Base-by-base conservation (phyloP, 2,113 vertebrate species). In the Anser cygnoides region DNA sequence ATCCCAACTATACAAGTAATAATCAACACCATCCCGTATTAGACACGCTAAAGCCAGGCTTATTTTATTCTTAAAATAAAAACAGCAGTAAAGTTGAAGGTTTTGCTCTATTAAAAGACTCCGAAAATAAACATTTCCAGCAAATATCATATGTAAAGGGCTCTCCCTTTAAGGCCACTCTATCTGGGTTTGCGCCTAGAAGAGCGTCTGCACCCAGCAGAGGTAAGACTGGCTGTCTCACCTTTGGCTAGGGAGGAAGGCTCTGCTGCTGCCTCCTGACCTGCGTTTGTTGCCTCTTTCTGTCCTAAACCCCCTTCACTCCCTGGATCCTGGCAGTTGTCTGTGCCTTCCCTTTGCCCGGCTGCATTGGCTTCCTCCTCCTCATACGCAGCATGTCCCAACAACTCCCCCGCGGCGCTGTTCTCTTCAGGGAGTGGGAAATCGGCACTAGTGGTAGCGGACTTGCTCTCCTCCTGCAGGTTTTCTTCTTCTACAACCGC, bases 1-100 rank as follows among this genome's bases (percentile, higher is more conserved):
- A 87, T 75, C 74, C 43, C 83, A 65, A 7, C 43, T 49, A 31
- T 57, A 66, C 71, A 62, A 84, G 94, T 70, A 94, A 88, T 90
- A 91, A 87, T 39, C 89, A 92, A 93, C 84, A 80, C 71, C 79
- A 71, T 55, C 92, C 83, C 89, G 57, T 93, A 66, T 81, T 92
- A 95, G 95, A 95, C 91, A 96, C 91, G 62, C 92, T 96, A 97
- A 96, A 95, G 93, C 88, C 83, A 92, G 94, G 83, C 96, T 96
- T 95, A 67, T 95, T 97, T 98, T 97, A 98, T 90, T 92, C 92
- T 98, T 96, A 93, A 93, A 97, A 97, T 97, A 95, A 97, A 97
- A 97, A 96, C 90, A 96, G 80, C 93, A 94, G 91, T 90, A 79
- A 94, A 94, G 92, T 92, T 94, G 94, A 92, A 96, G 74, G 87